Base-by-base conservation (phyloP, 2,888 invertebrate genomes). In the Hedya salicella region DNA sequence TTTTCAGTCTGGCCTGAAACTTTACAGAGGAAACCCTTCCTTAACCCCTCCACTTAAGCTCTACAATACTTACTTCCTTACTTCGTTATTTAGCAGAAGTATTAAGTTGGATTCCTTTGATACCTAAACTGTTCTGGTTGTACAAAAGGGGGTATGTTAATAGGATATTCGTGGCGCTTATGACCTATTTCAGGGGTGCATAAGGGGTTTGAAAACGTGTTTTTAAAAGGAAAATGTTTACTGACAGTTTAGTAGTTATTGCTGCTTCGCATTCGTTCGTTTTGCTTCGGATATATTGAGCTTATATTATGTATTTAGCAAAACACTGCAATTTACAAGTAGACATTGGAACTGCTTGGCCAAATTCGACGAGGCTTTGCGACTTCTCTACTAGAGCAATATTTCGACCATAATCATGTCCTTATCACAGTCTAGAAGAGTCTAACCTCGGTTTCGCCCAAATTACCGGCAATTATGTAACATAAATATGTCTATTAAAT, bases 51-150 rank as follows among this genome's bases (percentile, higher is more conserved):
- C 5, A 25, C 0, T n/a, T 25, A 53, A 25, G 17, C 42, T 39
- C 5, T 1, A 60, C 11, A 52, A 21, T 30, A 3, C 16, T 0
- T 8, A n/a, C 13, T 1, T 11, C 9, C 16, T 32, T 44, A 46
- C 8, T 17, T 39, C 25, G 59, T 59, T 59, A 59, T 65, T 64
- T 39, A 59, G 64, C 59, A 46, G 17, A 52, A 46, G 59, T 52
- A 60, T 59, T 60, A 65, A 65, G 59, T 52, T 52, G 52, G 39
- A 65, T 59, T 65, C 59, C 59, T 65, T 60, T 59, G 52, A 59
- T 60, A 64, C 44, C 17, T 65, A 65, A 65, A 59, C 44, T 44
- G 57, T 3, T 36, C 9, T 13, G 8, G 36, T n/a, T 32, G 13
- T 17, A n/a, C 3, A 19, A 19, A 57, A 46, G 32, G 19, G 17